A percentile compares a stretch with the other conserved stretches of the same genome.
Conservation (phyloP, 2,113 vertebrate species). For the Piaya cayana region DNA sequence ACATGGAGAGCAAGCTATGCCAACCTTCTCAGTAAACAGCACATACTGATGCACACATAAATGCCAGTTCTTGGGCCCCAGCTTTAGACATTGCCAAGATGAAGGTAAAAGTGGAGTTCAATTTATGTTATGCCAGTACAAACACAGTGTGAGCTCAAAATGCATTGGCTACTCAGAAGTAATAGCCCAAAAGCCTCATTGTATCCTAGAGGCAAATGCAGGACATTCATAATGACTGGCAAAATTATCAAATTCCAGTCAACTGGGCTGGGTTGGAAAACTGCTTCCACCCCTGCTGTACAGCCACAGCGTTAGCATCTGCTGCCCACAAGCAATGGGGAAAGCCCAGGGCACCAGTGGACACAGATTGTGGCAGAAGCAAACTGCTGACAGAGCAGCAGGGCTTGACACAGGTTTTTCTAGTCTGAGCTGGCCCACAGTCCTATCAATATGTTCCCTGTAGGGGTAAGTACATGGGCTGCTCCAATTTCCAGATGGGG, state of each 20-base stretch:
- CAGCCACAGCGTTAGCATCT: background rate
- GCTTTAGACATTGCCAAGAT: background rate
- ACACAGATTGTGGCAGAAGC: background rate
- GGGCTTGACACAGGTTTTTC: background rate
- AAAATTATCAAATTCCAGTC: background rate
- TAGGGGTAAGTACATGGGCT: background rate
- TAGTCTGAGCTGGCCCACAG: background rate
- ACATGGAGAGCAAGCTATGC: background rate
- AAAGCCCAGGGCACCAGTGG: background rate
- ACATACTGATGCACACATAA: background rate
- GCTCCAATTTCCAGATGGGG: background rate
- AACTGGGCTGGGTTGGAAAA: background rate
- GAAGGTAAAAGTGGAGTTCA: background rate
- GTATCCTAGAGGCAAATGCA: background rate
- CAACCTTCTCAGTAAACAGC: background rate
- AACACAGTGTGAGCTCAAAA: background rate
- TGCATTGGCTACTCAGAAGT: background rate
- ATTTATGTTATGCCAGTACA: background rate
- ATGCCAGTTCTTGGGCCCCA: background rate
- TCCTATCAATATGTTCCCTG: background rate
- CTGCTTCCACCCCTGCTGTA: background rate
- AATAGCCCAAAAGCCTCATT: fast-evolving
- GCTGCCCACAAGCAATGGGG: background rate
- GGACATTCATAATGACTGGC: background rate
- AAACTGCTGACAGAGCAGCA: constrained; percentile 31